A percentile compares a stretch with the other conserved stretches of the same genome.
phyloP scores from a whole-genome alignment of 2,797 vertebrate genomes.

The Alauda arvensis region DNA sequence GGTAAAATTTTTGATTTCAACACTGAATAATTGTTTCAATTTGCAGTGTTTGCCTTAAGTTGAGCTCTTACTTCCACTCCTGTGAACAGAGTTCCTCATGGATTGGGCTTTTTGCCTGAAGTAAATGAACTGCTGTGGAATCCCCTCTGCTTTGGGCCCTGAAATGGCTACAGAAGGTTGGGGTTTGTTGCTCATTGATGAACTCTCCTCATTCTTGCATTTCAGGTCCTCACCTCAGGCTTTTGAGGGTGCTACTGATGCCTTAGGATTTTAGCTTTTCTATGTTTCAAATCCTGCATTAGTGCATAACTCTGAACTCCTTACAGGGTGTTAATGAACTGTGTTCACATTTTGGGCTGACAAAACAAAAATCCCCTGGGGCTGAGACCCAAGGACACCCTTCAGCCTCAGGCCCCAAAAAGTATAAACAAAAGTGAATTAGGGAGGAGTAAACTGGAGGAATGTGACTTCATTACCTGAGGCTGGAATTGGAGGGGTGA shows the following conservation, averaged over 20 bases:
- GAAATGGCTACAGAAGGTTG: background rate
- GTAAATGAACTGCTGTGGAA: background rate
- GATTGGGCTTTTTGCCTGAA: background rate
- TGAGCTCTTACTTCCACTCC: background rate
- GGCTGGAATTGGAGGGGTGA: background rate
- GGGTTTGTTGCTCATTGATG: rapidly evolving
- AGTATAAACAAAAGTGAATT: background rate
- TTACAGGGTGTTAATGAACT: background rate
- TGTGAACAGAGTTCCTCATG: background rate
- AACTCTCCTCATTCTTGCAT: background rate
- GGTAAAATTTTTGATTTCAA: background rate
- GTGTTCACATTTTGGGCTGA: background rate
- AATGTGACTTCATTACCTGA: background rate
- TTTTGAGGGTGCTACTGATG: background rate
- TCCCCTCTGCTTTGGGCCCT: background rate
- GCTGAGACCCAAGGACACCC: background rate
- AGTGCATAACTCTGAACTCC: background rate
- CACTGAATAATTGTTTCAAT: constrained; percentile 21
- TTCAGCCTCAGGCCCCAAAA: background rate
- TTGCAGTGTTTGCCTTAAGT: background rate
- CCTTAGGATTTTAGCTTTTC: background rate
- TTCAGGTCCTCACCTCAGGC: background rate
- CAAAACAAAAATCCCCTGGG: background rate
- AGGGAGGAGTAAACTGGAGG: background rate
- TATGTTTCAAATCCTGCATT: background rate